Conservation (phyloP, 1,140 invertebrate genomes). For the Nasonia giraulti region DNA sequence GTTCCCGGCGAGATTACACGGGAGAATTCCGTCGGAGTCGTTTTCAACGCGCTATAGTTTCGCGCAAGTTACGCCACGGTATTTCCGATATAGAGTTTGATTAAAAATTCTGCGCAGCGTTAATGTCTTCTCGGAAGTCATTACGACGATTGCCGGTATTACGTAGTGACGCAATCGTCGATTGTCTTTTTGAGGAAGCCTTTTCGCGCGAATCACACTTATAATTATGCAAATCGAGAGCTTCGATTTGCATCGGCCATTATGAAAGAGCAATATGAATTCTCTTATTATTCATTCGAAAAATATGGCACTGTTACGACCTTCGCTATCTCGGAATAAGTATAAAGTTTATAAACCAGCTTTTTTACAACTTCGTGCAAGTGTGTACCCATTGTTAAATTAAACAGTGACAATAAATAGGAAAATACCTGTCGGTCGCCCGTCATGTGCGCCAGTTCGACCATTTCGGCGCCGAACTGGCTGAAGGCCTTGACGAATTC, state of each 20-base stretch:
- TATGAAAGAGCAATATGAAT: constrained; percentile 25
- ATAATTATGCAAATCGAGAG: background rate
- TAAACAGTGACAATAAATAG: background rate
- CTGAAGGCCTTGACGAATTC: constrained; percentile 99
- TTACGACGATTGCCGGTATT: background rate
- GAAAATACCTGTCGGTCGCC: constrained; percentile 75
- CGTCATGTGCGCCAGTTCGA: constrained; percentile 95
- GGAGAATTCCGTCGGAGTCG: background rate
- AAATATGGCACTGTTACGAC: background rate
- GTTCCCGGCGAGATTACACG: background rate
- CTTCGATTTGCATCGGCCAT: background rate
- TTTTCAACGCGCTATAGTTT: background rate
- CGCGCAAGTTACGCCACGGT: background rate
- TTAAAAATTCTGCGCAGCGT: background rate
- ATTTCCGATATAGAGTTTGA: background rate
- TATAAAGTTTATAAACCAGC: background rate
- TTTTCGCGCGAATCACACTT: constrained; percentile 2
- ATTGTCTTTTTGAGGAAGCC: background rate
- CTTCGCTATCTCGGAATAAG: background rate
- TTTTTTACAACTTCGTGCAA: too few species aligned
- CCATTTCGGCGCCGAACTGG: constrained; percentile 98
- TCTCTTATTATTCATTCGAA: background rate
- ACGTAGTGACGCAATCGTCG: background rate
- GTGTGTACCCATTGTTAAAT: too few species aligned
- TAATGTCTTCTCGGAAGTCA: background rate